These are phyloP conservation scores for Tauraco erythrolophus DNA, from an alignment of 2,113 vertebrate species.

Conservation along the genomic window DNA sequence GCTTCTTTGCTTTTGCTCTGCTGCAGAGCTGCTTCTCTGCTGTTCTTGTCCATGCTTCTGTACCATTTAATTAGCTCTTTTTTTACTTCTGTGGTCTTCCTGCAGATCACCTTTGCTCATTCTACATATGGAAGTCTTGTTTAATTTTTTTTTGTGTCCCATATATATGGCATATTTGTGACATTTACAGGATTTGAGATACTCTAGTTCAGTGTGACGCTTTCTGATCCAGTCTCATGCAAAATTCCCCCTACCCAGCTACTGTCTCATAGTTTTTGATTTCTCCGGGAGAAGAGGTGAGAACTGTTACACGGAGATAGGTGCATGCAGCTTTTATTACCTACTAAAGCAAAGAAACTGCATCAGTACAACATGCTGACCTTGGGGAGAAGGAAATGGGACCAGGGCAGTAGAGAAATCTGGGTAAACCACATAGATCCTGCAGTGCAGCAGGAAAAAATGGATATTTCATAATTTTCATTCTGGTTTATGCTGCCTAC, in stretches of 20 bases:
- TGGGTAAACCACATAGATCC: neutral
- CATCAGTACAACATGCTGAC: neutral
- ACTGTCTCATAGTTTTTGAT: neutral
- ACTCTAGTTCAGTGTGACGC: neutral
- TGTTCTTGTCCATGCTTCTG: neutral
- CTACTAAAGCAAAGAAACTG: neutral
- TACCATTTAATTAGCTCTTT: neutral
- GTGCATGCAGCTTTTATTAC: neutral
- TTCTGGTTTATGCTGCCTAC: neutral
- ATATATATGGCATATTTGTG: neutral
- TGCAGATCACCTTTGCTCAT: neutral
- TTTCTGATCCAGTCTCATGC: neutral
- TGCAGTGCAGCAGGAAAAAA: neutral
- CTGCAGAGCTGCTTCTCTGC: slow-evolving; percentile 16
- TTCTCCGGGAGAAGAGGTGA: neutral
- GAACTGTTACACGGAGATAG: neutral
- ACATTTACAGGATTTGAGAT: neutral
- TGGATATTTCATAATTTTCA: neutral
- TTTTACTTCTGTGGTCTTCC: neutral
- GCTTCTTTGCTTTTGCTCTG: neutral
- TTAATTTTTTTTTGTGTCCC: neutral
- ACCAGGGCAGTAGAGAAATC: neutral
- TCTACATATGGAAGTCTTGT: neutral
- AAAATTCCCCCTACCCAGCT: neutral
- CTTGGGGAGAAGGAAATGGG: neutral